A percentile compares a stretch with the other conserved stretches of the same genome.
Conservation (phyloP, 2,113 vertebrate species). For the Malurus elegans region DNA sequence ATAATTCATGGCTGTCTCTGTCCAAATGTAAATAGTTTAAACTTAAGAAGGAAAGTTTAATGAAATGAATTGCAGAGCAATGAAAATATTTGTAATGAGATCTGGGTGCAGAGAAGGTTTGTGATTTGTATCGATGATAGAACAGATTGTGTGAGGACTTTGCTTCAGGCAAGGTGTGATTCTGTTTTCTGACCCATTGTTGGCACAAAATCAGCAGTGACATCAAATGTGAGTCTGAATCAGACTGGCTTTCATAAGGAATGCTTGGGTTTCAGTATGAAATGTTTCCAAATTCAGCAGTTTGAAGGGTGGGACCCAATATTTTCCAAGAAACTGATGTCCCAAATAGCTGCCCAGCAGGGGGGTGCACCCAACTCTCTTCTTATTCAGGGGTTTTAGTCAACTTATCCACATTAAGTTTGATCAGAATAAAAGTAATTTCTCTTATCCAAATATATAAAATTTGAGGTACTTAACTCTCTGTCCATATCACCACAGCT, state of each 20-base stretch:
- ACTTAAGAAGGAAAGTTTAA: slow-evolving; percentile 30
- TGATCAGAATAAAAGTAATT: neutral
- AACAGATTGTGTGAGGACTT: neutral
- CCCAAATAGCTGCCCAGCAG: neutral
- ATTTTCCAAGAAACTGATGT: neutral
- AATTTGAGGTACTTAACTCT: neutral
- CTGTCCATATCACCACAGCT: neutral
- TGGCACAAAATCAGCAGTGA: neutral
- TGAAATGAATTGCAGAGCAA: slow-evolving; percentile 6
- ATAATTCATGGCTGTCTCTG: neutral
- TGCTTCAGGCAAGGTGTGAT: neutral
- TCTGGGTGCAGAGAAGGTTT: neutral
- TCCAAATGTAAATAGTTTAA: slow-evolving; percentile 24
- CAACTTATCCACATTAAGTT: neutral
- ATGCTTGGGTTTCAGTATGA: neutral
- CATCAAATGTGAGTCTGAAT: neutral
- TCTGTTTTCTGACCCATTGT: neutral
- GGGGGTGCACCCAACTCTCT: neutral
- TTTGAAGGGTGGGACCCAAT: neutral
- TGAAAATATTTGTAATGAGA: slow-evolving; percentile 2
- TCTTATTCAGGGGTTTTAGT: neutral
- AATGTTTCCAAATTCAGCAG: neutral
- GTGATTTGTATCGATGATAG: neutral
- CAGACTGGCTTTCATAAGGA: neutral
- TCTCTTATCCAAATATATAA: neutral